Conservation (phyloP, 2,113 vertebrate genomes). For the Pollimyrus isidori region DNA sequence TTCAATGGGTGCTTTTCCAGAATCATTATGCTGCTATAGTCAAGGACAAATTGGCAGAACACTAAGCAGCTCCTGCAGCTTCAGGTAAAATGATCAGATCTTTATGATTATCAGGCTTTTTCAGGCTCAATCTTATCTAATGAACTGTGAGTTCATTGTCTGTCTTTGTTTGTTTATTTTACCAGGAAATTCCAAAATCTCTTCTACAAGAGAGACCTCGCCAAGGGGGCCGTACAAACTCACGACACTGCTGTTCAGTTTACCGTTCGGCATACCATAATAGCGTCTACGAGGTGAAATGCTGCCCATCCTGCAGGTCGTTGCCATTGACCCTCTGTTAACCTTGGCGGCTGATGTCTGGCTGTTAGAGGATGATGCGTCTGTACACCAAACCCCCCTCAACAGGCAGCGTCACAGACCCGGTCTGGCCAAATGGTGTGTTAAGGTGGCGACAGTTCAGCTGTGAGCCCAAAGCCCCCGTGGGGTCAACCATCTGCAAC, state of each 20-base stretch:
- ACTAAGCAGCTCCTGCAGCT: background rate
- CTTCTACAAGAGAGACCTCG: no score
- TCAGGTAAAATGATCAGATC: background rate
- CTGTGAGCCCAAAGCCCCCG: background rate
- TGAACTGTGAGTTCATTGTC: background rate
- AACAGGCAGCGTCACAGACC: background rate
- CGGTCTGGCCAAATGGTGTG: background rate
- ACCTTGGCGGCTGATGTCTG: background rate
- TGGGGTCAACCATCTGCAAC: background rate
- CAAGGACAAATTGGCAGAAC: background rate
- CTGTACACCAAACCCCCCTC: background rate
- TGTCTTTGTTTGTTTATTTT: no score
- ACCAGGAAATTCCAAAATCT: no score
- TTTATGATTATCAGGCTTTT: background rate
- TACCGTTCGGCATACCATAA: background rate
- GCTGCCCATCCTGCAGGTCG: background rate
- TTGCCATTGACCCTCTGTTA: background rate
- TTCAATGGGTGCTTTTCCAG: background rate
- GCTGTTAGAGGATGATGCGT: background rate
- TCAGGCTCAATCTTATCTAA: background rate
- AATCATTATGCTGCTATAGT: background rate
- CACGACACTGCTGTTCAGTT: no score
- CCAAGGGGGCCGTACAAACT: no score
- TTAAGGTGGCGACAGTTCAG: background rate
- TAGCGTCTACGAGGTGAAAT: background rate